Percentiles rank a stretch among this genome's conserved stretches.
These are phyloP conservation scores for Sminthurides aquaticus DNA, from an alignment of 2,888 invertebrate genomes.

Conservation along the genomic window DNA sequence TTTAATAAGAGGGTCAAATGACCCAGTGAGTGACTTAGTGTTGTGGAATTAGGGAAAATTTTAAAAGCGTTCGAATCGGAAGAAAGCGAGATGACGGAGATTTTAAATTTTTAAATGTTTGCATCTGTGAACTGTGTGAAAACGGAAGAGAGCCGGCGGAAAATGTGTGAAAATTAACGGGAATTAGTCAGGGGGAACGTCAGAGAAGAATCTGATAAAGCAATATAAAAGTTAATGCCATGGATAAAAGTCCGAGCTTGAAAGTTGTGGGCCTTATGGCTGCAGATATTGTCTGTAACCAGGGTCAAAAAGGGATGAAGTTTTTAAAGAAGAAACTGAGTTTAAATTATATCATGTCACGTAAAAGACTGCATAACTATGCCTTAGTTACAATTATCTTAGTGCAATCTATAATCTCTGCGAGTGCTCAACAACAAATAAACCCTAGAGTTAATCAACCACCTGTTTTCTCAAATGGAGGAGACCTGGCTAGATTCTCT, in stretches of 20 bases:
- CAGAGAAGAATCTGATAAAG: no score
- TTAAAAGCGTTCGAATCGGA: background rate
- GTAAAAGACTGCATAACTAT: background rate
- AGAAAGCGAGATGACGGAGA: background rate
- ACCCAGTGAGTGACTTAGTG: background rate
- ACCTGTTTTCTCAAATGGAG: slow-evolving; percentile 67
- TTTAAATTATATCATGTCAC: background rate
- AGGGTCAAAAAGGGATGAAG: background rate
- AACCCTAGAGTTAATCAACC: slow-evolving; percentile 53
- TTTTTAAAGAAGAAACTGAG: background rate
- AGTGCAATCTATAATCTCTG: background rate
- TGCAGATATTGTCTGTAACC: background rate
- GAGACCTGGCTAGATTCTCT: slow-evolving; percentile 69
- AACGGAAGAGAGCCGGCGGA: no score
- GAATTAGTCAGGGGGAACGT: no score
- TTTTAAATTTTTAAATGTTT: no score
- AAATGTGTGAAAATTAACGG: no score
- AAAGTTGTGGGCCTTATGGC: background rate
- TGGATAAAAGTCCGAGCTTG: background rate
- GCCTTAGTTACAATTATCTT: background rate
- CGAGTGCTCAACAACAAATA: background rate
- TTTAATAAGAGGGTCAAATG: background rate
- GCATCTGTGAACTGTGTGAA: no score
- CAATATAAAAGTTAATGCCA: background rate
- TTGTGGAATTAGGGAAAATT: background rate